Evolutionary conservation across 2,113 vertebrate genomes (phyloP).

Genomic region (Mesocricetus auratus): DNA sequence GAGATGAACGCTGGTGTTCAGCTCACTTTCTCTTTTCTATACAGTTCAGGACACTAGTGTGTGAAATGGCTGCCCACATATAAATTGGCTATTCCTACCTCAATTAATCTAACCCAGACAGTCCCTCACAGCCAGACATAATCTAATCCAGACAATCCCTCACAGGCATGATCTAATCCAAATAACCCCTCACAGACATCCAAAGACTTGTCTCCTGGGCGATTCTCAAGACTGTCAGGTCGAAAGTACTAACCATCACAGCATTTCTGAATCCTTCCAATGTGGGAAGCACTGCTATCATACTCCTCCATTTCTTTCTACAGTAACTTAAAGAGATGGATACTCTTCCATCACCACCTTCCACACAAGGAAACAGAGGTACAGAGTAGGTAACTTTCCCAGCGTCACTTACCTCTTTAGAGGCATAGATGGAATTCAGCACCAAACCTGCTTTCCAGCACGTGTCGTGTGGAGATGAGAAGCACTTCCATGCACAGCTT

Average conservation of each 20-base stretch:
- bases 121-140: too few species aligned
- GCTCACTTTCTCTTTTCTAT: not conserved
- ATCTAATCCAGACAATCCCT: not conserved
- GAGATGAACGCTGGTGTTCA: too few species aligned
- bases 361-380: not conserved
- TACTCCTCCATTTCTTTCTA: not conserved
- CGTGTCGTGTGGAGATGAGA: not conserved
- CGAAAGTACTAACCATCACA: not conserved
- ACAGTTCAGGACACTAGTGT: not conserved
- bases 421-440: not conserved
- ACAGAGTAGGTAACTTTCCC: not conserved
- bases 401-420: not conserved
- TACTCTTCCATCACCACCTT: not conserved
- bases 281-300: not conserved
- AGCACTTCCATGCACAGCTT: not conserved
- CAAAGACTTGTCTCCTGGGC: not conserved
- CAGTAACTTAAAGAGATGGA: not conserved
- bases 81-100: not conserved
- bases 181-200: too few species aligned
- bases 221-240: not conserved
- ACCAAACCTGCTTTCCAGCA: not conserved
- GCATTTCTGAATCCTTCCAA: not conserved
- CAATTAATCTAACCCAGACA: not conserved
- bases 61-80: not conserved
- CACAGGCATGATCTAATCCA: not conserved